Evolutionary conservation across 2,113 vertebrate genomes (phyloP), one percentile per base, ranked within the genome.

Genomic region (Callipepla squamata): DNA sequence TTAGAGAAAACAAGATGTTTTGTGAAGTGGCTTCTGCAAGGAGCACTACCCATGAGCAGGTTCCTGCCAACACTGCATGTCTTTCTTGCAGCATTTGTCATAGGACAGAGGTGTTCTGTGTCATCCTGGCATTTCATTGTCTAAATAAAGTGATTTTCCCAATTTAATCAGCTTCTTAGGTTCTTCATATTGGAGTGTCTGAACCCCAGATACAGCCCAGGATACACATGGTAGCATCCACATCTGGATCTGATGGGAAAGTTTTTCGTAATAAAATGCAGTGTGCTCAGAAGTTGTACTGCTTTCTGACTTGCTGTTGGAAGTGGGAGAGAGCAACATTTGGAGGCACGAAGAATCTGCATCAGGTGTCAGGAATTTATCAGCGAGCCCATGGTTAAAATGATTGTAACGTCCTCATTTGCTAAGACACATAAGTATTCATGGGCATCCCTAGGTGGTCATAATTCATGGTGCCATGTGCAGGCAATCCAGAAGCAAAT

Each of bases 261-360:
- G 13, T 10, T 38, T 58, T 63, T 73, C 18, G 1, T 3, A 17
- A 11, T 30, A 53, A 53, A 53, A 53, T 15, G 1, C 0, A 36
- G 21, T 59, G 1, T 5, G 28, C 42, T 42, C 53, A 16, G n/a
- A 63, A 70, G n/a, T 32, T 40, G 1, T 3, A 1, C 10, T 63
- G 21, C 20, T 83, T 75, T 44, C 73, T 78, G 53, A 36, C 17
- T 47, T 57, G 38, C 59, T 63, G 3, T 1, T n/a, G n/a, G 55
- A 59, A 75, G 3, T 57, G 26, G 32, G 74, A 65, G 8, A 61
- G 13, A 57, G 48, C 5, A 36, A 26, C 85, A 23, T 10, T 42
- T 45, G 13, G 6, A 30, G 3, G 25, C 34, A 6, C 30, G 23
- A 50, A 42, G 25, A 30, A 4, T 7, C 1, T 0, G 38, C 34